Base-by-base conservation (phyloP, 2,888 invertebrate genomes). In the Eurois occulta region DNA sequence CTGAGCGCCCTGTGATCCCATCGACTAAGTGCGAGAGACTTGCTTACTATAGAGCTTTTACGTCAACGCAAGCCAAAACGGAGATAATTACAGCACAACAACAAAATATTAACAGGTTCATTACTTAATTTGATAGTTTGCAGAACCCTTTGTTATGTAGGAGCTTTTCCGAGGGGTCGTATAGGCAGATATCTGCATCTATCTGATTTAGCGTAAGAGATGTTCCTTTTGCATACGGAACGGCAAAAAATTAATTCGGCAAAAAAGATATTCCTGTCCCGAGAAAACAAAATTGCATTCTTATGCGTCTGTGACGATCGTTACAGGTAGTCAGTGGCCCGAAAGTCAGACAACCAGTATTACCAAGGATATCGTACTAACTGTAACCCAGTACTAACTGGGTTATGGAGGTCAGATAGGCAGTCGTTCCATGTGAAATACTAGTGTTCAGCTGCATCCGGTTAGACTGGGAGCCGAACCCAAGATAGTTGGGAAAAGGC, bases 11-110 rank as follows among this genome's bases (percentile, higher is more conserved):
- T 18, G 2, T 76, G 13, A 80, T 83, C 0, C 60, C 75, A 16
- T 72, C 83, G 0, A 84, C 80, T 8, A 83, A 84, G 0, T 72
- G 68, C 3, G 71, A 83, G 13, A 80, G 83, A 41, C 35, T 83
- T 24, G 62, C 83, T 0, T 83, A 67, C 13, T 84, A 80, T 32
- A 69, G 83, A 70, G 72, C 72, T 0, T 80, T 76, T 1, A 62
- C 83, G 1, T 68, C 83, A 13, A 65, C 83, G 7, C 65, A 55
- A 11, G 69, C 84, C 0, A 83, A 83, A 55, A 80, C 80, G 3
- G 72, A 76, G 16, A 66, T 80, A 18, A 16, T 84, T 21, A 21
- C 60, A 21, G 35, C 75, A n/a, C 75, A 70, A 8, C 75, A 70
- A 21, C 41, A 60, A 2, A 41, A 84, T 7, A 24, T 80, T n/a